Evolutionary conservation across 2,113 vertebrate species (phyloP), one percentile per base, ranked within the genome.

Genomic region (Syngnathus typhle): DNA sequence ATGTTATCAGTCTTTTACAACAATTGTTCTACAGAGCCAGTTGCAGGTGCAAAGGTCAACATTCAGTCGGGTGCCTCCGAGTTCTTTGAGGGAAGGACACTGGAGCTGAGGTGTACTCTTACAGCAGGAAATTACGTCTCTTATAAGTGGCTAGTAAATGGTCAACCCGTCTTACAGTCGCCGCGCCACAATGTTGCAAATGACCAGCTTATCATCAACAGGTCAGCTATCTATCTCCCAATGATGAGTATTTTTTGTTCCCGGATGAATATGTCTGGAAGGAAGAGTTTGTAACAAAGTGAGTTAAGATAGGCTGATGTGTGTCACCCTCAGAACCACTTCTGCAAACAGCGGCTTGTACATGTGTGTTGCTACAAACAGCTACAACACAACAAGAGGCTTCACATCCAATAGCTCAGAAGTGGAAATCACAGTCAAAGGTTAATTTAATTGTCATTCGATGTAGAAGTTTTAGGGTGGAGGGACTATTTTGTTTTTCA

Each of bases 91-190:
- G 85, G 81, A 10, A 7, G n/a, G 1, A 38, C 1, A 1, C 66
- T 89, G 61, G 37, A 77, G 21, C 82, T 92, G 1, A 2, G 0
- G 1, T 92, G 91, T 5, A 2, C 5, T 1, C 13, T 75, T 7
- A 6, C 1, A 0, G 39, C 41, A 38, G 90, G 90, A 63, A 90
- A 16, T 32, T 12, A 88, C 3, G 72, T 88, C 1, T 84, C 65
- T 46, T 91, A 84, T 63, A 32, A 69, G 0, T 92, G 91, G 91
- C 54, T 81, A 12, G 37, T 62, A 52, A 70, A 88, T n/a, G 71
- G 44, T 16, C 58, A 0, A 2, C 44, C n/a, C 16, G n/a, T 90
- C 52, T 19, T 8, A 23, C 37, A 0, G 0, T 71, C 83, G 44
- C 58, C 1, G 7, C 4, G 12, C 7, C 61, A 23, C 18, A 0